Evolutionary conservation across 2,888 invertebrate genomes (phyloP).

Genomic region (Athripsodes cinereus): DNA sequence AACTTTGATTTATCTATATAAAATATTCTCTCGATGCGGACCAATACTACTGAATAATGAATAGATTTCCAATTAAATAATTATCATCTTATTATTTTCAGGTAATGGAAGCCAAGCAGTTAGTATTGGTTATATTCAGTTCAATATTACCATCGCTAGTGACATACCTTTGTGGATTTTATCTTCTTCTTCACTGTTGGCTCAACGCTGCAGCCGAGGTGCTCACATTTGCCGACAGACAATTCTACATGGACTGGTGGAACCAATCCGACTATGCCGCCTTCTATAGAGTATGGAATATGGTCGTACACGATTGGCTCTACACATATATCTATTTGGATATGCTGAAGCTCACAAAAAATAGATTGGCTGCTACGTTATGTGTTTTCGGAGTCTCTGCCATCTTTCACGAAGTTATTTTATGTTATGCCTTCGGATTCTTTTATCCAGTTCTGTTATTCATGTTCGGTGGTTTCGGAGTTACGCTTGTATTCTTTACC

Average conservation of each 20-base stretch:
- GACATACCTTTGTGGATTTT: conserved; percentile 71
- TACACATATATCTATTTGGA: conserved; percentile 85
- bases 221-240: conserved; percentile 78
- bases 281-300: conserved; percentile 93
- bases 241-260: conserved; percentile 93
- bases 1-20: no score
- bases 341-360: conserved; percentile 39
- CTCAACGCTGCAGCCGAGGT: conserved; percentile 88
- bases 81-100: neutral
- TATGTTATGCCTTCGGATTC: conserved; percentile 72
- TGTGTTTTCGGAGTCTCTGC: conserved; percentile 76
- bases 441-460: conserved; percentile 83
- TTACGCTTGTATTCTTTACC: conserved; percentile 49
- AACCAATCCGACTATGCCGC: conserved; percentile 73
- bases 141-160: conserved; percentile 70
- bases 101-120: conserved; percentile 41
- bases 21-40: no score
- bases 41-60: no score
- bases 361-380: conserved; percentile 49
- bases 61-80: no score
- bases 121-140: conserved; percentile 60
- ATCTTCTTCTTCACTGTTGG: conserved; percentile 85
- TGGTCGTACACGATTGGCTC: conserved; percentile 92
- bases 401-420: conserved; percentile 80
- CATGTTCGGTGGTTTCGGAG: conserved; percentile 67